phyloP scores from a whole-genome alignment of 2,888 invertebrate genomes.

The Glaucopsyche alexis region DNA sequence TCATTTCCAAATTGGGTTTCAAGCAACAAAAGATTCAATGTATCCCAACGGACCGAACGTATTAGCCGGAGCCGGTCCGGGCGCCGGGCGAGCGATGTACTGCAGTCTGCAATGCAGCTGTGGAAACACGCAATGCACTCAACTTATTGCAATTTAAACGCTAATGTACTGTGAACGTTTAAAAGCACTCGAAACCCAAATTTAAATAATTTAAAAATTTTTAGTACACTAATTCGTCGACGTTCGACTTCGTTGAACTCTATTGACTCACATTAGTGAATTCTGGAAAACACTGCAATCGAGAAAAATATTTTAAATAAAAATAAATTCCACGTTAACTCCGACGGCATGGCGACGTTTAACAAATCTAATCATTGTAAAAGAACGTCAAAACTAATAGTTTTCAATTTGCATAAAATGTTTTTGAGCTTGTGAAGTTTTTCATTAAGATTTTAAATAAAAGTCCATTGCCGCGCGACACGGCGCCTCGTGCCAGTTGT shows the following conservation, averaged over 20 bases:
- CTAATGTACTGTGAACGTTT: slow-evolving; percentile 30
- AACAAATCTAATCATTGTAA: slow-evolving; percentile 27
- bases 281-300: background rate
- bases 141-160: slow-evolving; percentile 31
- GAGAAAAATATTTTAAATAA: background rate
- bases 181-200: slow-evolving; percentile 7
- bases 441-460: slow-evolving; percentile 29
- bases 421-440: slow-evolving; percentile 19
- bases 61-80: slow-evolving; percentile 21
- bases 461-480: slow-evolving; percentile 33
- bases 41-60: slow-evolving; percentile 29
- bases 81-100: slow-evolving; percentile 32
- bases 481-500: slow-evolving; percentile 30
- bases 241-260: slow-evolving; percentile 16
- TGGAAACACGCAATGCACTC: slow-evolving; percentile 35
- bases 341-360: background rate
- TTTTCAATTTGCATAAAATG: slow-evolving; percentile 27
- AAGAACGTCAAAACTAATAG: slow-evolving; percentile 24
- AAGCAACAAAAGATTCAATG: slow-evolving; percentile 30
- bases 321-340: slow-evolving; percentile 9
- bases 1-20: slow-evolving; percentile 16
- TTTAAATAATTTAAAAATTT: slow-evolving; percentile 14
- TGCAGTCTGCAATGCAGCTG: slow-evolving; percentile 38
- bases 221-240: background rate
- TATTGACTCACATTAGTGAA: background rate